Conservation (phyloP, 2,888 invertebrate genomes). For the Petrolisthes manimaculis region DNA sequence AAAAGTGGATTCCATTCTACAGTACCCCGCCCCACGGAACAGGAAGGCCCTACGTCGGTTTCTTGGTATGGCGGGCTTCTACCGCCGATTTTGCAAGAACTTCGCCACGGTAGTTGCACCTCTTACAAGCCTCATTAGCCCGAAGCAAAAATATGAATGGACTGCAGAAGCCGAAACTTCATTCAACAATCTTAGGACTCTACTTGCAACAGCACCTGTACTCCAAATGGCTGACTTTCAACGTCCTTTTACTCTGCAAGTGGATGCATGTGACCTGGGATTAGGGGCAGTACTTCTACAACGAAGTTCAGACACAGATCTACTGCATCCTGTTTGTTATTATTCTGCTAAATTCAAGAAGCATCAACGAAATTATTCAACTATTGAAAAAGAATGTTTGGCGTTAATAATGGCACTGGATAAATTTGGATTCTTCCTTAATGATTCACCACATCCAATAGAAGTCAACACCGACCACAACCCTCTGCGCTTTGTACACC, state of each 20-base stretch:
- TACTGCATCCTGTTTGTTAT: slow-evolving; percentile 3
- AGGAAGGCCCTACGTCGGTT: too few species aligned
- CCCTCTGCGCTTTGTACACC: too few species aligned
- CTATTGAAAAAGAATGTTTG: slow-evolving; percentile 28
- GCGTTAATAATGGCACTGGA: too few species aligned
- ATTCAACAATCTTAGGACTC: neutral
- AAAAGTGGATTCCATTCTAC: too few species aligned
- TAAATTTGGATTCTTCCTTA: too few species aligned
- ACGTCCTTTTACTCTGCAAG: neutral
- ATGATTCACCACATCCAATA: too few species aligned
- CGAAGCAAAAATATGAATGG: neutral
- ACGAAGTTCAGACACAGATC: neutral
- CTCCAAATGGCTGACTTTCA: neutral
- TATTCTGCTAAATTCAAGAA: slow-evolving; percentile 1
- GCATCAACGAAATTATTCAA: slow-evolving; percentile 13
- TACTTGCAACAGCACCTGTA: neutral
- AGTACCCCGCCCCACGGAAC: too few species aligned
- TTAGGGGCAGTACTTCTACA: slow-evolving; percentile 27
- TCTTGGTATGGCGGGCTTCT: too few species aligned
- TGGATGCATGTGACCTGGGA: slow-evolving; percentile 9
- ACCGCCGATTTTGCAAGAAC: too few species aligned
- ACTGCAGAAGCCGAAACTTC: neutral
- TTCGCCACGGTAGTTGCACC: too few species aligned
- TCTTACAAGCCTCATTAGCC: too few species aligned
- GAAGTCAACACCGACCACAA: too few species aligned